Base-by-base conservation (phyloP, 2,888 invertebrate genomes). In the Papilio gigon region DNA sequence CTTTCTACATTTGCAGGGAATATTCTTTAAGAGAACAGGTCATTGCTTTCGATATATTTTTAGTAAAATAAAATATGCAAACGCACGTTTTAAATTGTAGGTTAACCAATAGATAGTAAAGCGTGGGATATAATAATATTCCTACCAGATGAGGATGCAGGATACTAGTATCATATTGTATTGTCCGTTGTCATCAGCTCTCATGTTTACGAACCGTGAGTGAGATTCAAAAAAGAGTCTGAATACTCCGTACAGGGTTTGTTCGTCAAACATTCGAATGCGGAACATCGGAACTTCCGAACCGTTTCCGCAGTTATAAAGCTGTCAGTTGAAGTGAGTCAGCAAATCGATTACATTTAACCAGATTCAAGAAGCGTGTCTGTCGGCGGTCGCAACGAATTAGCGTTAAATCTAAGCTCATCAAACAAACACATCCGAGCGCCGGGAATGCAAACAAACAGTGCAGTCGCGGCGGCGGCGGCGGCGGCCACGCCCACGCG, bases 351-450 rank as follows among this genome's bases (percentile, higher is more conserved):
- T 59, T 83, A 78, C 79, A 78, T 72, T 78, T 73, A 72, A 76
- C 27, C 70, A 72, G 72, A 77, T 76, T 74, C 74, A 78, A 82
- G 84, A 77, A 87, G 80, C 81, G 78, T 70, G 76, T 84, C 85
- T 86, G 82, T 91, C 89, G 89, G 84, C 89, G 87, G 61, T 56
- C 73, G 71, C 81, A 87, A 87, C 84, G 87, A 85, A 91, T 90
- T 86, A 88, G 83, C 86, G 80, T 80, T 87, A 87, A 88, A 88
- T 88, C 77, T 84, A 82, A 78, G 77, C 77, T 82, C 79, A 75
- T 76, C 82, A 88, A 89, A 88, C 84, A 90, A 90, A 89, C 85
- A 87, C 73, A 81, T 81, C 78, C 74, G 78, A 80, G 80, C 83
- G 81, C 82, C 77, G 75, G 75, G 76, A 76, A 53, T 8, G 75